phyloP scores from a whole-genome alignment of 2,113 vertebrate genomes.

The Indicator maculatus region DNA sequence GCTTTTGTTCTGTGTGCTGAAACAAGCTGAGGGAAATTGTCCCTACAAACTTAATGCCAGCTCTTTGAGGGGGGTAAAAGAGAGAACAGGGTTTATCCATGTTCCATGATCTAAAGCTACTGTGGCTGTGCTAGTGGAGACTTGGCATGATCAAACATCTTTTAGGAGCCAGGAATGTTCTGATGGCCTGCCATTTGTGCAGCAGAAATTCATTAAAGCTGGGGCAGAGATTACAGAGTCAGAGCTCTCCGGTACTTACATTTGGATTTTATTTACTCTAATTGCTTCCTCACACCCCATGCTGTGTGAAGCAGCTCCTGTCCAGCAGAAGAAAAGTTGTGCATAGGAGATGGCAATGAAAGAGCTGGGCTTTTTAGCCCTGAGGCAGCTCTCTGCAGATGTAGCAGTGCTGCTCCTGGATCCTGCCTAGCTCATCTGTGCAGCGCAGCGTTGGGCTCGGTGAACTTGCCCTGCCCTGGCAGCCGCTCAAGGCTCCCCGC shows the following conservation, averaged over 20 bases:
- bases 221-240: neutral
- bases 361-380: neutral
- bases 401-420: neutral
- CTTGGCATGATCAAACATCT: neutral
- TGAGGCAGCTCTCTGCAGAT: neutral
- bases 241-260: neutral
- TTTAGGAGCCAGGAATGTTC: neutral
- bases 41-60: neutral
- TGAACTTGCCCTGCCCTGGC: neutral
- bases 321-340: neutral
- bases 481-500: neutral
- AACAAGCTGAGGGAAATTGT: neutral
- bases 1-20: neutral
- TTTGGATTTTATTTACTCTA: neutral
- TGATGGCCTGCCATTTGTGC: neutral
- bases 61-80: neutral
- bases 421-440: accelerated
- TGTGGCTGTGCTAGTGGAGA: neutral
- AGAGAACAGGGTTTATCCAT: neutral
- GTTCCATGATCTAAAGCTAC: neutral
- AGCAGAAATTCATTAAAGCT: neutral
- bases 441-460: accelerated
- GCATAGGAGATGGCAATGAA: neutral
- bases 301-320: neutral
- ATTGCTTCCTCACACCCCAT: neutral